Base-by-base conservation (phyloP, 2,113 vertebrate species). In the Gallinago paraguaiae region DNA sequence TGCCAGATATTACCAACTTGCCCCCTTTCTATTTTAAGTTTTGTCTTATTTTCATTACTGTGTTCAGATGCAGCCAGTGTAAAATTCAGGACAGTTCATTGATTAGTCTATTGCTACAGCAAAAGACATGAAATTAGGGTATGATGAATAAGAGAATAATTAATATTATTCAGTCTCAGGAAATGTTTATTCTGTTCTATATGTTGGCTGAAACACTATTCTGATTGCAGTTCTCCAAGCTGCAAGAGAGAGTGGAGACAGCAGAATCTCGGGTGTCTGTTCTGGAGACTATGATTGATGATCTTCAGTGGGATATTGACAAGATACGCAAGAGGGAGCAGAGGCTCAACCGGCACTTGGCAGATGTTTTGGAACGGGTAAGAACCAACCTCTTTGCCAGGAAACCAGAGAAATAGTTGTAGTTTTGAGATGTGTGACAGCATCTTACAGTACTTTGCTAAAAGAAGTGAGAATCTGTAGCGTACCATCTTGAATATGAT, bases 261-360 rank as follows among this genome's bases (percentile, higher is more conserved):
- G 99, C 99, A 22, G 99, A 99, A 87, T 99, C 98, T 43, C 98
- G 99, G 0, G 98, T 99, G 31, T 98, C 98, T 25, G 99, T 99
- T 97, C 97, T 99, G 64, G 99, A 99, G 94, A 98, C 98, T 57
- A 98, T 98, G 90, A 99, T 99, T 30, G 99, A 99, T 86, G 99
- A 99, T 95, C 96, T 99, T 23, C 99, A 99, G 94, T 99, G 99
- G 99, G 99, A 99, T 97, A 99, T 99, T 91, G 99, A 99, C 97
- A 99, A 99, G 97, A 99, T 99, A 94, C 98, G 99, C 11, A 99
- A 99, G 43, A 96, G 99, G 54, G 99, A 99, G 81, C 99, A 99
- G 95, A 97, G 99, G 10, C 98, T 99, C 50, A 99, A 99, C 74
- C 97, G 98, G 8, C 99, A 99, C 93, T 97, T 99, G 69, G 99